Conservation (phyloP, 2,888 invertebrate species). For the Drosophila macrospina region DNA sequence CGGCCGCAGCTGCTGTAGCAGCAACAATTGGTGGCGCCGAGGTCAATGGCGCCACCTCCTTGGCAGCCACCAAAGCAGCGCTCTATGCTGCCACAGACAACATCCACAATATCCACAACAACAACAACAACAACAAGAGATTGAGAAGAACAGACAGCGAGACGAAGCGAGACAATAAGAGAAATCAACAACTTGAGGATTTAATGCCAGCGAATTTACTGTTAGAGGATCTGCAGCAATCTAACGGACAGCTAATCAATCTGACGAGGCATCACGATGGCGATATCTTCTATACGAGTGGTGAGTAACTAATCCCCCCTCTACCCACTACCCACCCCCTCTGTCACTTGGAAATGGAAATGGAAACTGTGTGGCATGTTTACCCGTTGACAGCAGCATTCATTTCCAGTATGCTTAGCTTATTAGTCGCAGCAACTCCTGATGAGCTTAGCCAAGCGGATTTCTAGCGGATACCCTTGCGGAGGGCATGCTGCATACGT, state of each 20-base stretch:
- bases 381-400: constrained; percentile 70
- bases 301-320: constrained; percentile 73
- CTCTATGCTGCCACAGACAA: constrained; percentile 45
- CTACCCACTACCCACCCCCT: not conserved
- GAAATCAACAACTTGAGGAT: constrained; percentile 54
- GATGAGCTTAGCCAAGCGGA: constrained; percentile 34
- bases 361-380: constrained; percentile 46
- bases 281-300: constrained; percentile 84
- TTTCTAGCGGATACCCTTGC: not conserved
- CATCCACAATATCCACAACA: constrained; percentile 18
- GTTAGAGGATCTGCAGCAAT: constrained; percentile 81
- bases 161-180: constrained; percentile 39
- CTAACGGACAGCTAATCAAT: constrained; percentile 82
- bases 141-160: constrained; percentile 14
- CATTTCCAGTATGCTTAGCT: constrained; percentile 57
- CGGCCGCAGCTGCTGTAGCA: constrained; percentile 34
- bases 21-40: constrained; percentile 34
- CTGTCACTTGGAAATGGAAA: not conserved
- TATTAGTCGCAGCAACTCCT: constrained; percentile 41
- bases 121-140: constrained; percentile 22
- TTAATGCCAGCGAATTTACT: constrained; percentile 79
- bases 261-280: constrained; percentile 85
- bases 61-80: constrained; percentile 65
- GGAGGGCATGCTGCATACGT: not conserved
- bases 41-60: constrained; percentile 69